These are phyloP conservation scores for Helicorthomorpha holstii DNA, from an alignment of 1,140 invertebrate genomes.

Conservation along the genomic window DNA sequence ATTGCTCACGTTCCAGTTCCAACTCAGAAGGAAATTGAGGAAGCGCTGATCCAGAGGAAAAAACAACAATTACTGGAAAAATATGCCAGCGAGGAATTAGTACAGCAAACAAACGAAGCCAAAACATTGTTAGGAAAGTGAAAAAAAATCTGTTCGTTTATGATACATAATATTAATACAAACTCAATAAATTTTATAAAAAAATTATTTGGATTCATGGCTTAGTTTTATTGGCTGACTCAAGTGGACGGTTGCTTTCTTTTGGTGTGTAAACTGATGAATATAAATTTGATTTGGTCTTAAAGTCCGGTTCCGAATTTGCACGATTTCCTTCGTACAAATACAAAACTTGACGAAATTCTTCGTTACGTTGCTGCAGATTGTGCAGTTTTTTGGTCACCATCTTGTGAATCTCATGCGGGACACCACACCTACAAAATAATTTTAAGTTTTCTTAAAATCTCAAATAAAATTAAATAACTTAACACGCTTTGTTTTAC, in stretches of 20 bases:
- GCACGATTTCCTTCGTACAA: no score
- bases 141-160: not conserved
- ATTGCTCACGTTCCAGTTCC: constrained; percentile 74
- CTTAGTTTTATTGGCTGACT: not conserved
- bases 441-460: not conserved
- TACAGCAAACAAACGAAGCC: constrained; percentile 14
- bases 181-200: not conserved
- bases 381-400: constrained; percentile 1
- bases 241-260: not conserved
- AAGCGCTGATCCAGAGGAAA: constrained; percentile 65
- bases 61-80: constrained; percentile 66
- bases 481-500: not conserved
- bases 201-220: not conserved
- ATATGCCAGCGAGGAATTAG: constrained; percentile 26
- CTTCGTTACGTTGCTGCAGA: not conserved
- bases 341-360: not conserved
- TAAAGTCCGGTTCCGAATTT: not conserved
- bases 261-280: not conserved
- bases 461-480: not conserved
- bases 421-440: not conserved
- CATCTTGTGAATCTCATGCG: not conserved
- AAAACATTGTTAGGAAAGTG: constrained; percentile 17
- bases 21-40: constrained; percentile 62
- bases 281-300: not conserved
- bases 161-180: not conserved